phyloP scores from a whole-genome alignment of 2,113 vertebrate species.

The Neotoma lepida region DNA sequence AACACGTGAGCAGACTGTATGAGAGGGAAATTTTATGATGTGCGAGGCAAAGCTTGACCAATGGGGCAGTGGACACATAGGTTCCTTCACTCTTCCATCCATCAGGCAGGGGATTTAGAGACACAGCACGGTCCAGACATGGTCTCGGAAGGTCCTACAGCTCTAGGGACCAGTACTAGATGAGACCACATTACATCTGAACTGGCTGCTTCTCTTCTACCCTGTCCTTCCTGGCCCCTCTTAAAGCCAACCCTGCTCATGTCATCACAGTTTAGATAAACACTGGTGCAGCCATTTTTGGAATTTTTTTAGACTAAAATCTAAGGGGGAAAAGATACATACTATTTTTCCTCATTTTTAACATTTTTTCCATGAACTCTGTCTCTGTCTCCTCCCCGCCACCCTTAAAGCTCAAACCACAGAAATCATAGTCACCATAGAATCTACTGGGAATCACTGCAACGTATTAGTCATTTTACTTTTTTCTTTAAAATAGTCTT shows the following conservation, averaged over 20 bases:
- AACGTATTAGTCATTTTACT: not conserved
- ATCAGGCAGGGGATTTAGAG: not conserved
- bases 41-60: not conserved
- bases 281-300: not conserved
- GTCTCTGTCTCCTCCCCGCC: not conserved
- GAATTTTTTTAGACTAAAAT: slow-evolving; percentile 3
- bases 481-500: not conserved
- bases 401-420: not conserved
- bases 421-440: not conserved
- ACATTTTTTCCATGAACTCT: not conserved
- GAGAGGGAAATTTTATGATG: not conserved
- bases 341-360: not conserved
- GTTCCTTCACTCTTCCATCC: not conserved
- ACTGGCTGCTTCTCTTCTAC: not conserved
- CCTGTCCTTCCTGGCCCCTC: not conserved
- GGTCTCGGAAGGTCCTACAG: not conserved
- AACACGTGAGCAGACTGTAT: not conserved
- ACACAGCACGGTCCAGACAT: not conserved
- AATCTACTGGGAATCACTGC: not conserved
- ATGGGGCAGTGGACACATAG: not conserved
- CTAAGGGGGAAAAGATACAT: not conserved
- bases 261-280: not conserved
- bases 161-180: no score
- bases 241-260: rapidly evolving
- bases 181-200: not conserved